These are phyloP conservation scores for Salvator merianae DNA, from an alignment of 2,113 vertebrate genomes.

Conservation along the genomic window DNA sequence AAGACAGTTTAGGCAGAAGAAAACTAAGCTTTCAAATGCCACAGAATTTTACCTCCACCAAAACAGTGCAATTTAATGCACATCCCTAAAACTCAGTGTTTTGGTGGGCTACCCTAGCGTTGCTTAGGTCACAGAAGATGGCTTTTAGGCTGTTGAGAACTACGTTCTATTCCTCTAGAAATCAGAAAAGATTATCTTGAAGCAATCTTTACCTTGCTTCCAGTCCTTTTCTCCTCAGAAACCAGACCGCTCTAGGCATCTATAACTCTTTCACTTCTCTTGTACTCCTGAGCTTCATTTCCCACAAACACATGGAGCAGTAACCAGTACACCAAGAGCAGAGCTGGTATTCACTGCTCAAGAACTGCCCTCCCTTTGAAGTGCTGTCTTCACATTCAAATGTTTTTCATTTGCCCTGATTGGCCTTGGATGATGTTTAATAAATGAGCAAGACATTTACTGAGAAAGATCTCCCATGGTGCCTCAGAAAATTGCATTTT, in stretches of 20 bases:
- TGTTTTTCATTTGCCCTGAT: slow-evolving; percentile 15
- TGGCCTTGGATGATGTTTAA: slow-evolving; percentile 32
- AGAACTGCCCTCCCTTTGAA: not conserved
- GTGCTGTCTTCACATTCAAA: slow-evolving; percentile 31
- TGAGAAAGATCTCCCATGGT: slow-evolving; percentile 45
- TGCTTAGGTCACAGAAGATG: not conserved
- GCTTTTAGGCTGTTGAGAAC: not conserved
- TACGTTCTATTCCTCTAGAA: not conserved
- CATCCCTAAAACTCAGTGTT: too few species aligned
- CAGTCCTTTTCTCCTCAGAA: not conserved
- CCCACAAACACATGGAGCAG: fast-evolving
- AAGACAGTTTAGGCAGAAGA: too few species aligned
- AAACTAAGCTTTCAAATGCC: too few species aligned
- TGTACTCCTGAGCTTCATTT: fast-evolving
- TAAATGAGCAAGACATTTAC: slow-evolving; percentile 46
- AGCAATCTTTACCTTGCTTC: not conserved
- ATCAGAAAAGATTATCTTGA: not conserved
- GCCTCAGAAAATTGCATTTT: slow-evolving; percentile 53
- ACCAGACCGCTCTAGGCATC: not conserved
- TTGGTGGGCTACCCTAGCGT: not conserved
- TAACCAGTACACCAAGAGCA: not conserved
- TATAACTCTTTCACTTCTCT: not conserved
- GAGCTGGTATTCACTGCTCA: not conserved
- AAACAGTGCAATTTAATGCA: too few species aligned
- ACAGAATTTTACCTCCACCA: too few species aligned